Conservation (phyloP, 2,113 vertebrate genomes). For the Antigone vipio region DNA sequence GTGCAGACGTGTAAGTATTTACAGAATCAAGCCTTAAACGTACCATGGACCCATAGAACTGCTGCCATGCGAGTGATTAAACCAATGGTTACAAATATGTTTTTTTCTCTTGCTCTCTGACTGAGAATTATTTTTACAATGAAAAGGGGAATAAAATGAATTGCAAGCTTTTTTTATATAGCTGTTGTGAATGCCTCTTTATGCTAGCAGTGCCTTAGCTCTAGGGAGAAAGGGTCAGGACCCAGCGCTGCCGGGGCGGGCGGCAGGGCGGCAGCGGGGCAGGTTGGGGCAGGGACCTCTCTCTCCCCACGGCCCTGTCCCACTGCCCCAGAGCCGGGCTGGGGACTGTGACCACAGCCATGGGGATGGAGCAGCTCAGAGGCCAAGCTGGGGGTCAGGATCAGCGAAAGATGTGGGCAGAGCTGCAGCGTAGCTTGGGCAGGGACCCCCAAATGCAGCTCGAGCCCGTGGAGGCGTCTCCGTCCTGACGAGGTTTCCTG, state of each 20-base stretch:
- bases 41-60: not conserved
- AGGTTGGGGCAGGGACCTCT: not conserved
- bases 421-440: not conserved
- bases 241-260: accelerated
- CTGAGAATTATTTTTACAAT: not conserved
- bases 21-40: not conserved
- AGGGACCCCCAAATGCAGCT: not conserved
- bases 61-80: not conserved
- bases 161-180: not conserved
- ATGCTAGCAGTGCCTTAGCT: not conserved
- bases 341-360: not conserved
- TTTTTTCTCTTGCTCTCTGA: not conserved
- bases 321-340: not conserved
- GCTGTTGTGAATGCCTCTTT: not conserved
- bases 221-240: not conserved
- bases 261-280: not conserved
- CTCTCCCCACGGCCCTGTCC: not conserved
- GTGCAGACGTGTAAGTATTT: not conserved
- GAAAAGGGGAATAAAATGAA: not conserved
- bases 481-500: not conserved
- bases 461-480: accelerated
- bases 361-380: accelerated
- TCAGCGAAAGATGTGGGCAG: not conserved
- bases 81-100: not conserved
- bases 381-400: not conserved